Evolutionary conservation across 2,888 invertebrate species (phyloP).

Genomic region (Balanococcus diminutus): DNA sequence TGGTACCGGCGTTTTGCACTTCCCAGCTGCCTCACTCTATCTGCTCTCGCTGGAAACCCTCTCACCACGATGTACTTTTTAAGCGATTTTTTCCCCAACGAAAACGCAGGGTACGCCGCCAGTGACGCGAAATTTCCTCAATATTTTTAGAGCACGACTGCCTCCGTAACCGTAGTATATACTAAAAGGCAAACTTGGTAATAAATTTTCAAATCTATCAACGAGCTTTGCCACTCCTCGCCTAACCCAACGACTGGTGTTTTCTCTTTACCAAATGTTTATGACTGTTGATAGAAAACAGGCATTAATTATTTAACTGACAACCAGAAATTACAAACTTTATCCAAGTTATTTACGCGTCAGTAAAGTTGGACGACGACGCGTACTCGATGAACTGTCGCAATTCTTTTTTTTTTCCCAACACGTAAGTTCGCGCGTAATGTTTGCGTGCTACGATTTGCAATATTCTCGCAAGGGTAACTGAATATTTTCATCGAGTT

Average conservation of each 20-base stretch:
- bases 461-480: neutral
- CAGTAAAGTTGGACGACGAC: neutral
- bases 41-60: neutral
- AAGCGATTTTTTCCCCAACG: neutral
- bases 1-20: conserved; percentile 10
- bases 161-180: neutral
- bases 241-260: neutral
- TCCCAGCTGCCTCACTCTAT: neutral
- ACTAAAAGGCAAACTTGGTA: conserved; percentile 21
- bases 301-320: conserved; percentile 30
- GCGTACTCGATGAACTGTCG: conserved; percentile 31
- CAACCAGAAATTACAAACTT: conserved; percentile 29
- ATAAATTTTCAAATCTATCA: conserved; percentile 25
- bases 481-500: no score
- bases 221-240: neutral
- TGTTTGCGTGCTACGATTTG: neutral
- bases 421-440: neutral
- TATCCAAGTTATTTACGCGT: conserved; percentile 17
- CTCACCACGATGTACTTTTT: neutral
- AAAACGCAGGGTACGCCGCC: neutral
- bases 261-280: conserved; percentile 1
- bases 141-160: neutral
- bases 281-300: conserved; percentile 34
- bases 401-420: neutral
- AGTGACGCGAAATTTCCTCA: conserved; percentile 1